Evolutionary conservation across 2,888 invertebrate genomes (phyloP).

Genomic region (Tanaodytes sp.): DNA sequence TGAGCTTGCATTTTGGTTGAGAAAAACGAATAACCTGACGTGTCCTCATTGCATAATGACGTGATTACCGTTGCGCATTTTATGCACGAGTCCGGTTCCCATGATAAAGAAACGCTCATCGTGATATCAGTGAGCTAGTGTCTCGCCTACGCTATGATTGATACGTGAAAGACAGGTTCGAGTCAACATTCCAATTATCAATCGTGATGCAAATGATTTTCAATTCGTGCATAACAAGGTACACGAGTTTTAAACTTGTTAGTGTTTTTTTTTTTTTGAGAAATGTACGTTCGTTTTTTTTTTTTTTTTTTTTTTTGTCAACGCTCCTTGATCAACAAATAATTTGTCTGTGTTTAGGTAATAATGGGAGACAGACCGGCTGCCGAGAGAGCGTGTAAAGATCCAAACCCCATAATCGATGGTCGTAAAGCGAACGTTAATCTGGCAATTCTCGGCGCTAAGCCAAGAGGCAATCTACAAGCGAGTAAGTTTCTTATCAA

Average conservation of each 20-base stretch:
- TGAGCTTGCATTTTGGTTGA: no score
- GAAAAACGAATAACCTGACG: no score
- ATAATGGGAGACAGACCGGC: slow-evolving; percentile 97
- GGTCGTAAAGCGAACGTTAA: slow-evolving; percentile 99
- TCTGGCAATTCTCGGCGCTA: slow-evolving; percentile 96
- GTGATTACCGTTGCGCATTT: slow-evolving; percentile 32
- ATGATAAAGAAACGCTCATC: slow-evolving; percentile 47
- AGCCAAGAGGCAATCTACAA: slow-evolving; percentile 91
- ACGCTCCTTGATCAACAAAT: slow-evolving; percentile 47
- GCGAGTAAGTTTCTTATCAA: slow-evolving; percentile 77
- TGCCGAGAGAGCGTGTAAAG: slow-evolving; percentile 96
- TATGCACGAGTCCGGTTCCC: slow-evolving; percentile 33
- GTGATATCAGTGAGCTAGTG: slow-evolving; percentile 52
- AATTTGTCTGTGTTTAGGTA: slow-evolving; percentile 80
- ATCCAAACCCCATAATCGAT: slow-evolving; percentile 98
- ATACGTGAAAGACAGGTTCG: slow-evolving; percentile 46
- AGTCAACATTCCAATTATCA: no score
- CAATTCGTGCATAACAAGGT: slow-evolving; percentile 43
- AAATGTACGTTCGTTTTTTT: no score
- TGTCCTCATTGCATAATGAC: slow-evolving; percentile 35
- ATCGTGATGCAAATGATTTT: no score
- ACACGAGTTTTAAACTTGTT: slow-evolving; percentile 11
- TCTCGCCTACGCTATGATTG: slow-evolving; percentile 48
- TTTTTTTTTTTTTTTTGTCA: slow-evolving; percentile 17
- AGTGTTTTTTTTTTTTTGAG: slow-evolving; percentile 13